These are phyloP conservation scores for Phrynocephalus vlangalii DNA, from an alignment of 2,797 vertebrate genomes.

Conservation along the genomic window DNA sequence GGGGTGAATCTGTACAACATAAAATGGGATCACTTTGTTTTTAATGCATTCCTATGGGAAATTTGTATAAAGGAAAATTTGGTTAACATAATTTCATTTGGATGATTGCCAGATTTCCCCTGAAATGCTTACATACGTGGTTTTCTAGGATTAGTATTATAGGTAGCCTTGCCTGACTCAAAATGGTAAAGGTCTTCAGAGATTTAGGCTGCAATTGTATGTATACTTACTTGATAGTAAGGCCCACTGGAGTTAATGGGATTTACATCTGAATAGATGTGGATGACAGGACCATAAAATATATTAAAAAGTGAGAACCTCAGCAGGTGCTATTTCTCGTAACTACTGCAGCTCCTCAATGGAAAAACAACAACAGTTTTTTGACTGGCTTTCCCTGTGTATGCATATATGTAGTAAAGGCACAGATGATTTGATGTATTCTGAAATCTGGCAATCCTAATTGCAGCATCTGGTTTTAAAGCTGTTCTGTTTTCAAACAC, in stretches of 20 bases:
- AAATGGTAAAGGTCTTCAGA: neutral
- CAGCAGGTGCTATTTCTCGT: neutral
- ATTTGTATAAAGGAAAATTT: no score
- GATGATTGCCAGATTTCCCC: accelerated
- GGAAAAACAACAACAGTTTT: neutral
- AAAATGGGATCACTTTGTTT: no score
- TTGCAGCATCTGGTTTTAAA: conserved; percentile 21
- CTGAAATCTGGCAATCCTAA: neutral
- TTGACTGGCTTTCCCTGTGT: neutral
- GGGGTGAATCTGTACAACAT: no score
- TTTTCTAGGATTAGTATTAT: neutral
- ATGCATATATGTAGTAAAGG: conserved; percentile 10
- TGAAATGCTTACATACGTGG: neutral
- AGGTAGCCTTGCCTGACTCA: neutral
- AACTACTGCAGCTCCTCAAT: neutral
- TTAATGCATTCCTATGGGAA: no score
- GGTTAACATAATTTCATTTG: no score
- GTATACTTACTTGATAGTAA: neutral
- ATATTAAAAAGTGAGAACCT: no score
- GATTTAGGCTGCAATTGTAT: neutral
- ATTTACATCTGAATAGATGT: neutral
- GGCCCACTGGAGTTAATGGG: neutral
- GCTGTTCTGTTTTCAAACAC: neutral
- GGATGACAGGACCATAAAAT: no score
- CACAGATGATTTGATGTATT: conserved; percentile 5